phyloP scores from a whole-genome alignment of 2,888 invertebrate species.

The Agrilus cyanescens region DNA sequence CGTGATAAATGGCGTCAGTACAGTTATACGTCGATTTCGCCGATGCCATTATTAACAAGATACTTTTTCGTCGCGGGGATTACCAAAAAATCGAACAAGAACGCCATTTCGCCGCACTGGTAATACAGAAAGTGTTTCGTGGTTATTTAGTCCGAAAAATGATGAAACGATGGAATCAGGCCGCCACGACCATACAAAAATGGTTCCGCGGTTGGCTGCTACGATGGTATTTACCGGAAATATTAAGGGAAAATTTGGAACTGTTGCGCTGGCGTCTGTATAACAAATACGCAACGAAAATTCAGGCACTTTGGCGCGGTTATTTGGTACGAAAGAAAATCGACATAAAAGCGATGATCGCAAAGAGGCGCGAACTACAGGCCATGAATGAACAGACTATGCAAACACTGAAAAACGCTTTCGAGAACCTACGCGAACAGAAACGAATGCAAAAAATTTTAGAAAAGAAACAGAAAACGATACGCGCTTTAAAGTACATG shows the following conservation, averaged over 20 bases:
- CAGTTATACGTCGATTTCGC: constrained; percentile 26
- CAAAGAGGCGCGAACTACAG: no score
- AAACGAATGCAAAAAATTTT: no score
- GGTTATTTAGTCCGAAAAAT: constrained; percentile 23
- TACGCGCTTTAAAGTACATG: no score
- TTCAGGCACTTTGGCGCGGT: constrained; percentile 31
- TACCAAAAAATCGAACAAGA: constrained; percentile 15
- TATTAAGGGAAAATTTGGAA: constrained; percentile 12
- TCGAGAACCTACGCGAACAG: no score
- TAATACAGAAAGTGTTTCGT: constrained; percentile 27
- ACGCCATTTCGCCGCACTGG: constrained; percentile 24
- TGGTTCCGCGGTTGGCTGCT: constrained; percentile 27
- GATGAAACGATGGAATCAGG: constrained; percentile 18
- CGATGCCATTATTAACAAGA: background rate
- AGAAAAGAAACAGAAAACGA: no score
- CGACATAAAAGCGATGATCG: no score
- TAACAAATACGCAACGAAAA: constrained; percentile 25
- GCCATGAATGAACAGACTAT: no score
- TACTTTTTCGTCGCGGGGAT: constrained; percentile 6
- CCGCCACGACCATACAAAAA: constrained; percentile 28
- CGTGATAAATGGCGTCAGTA: constrained; percentile 29
- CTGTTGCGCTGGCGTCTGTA: constrained; percentile 14
- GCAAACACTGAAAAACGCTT: no score
- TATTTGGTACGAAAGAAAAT: constrained; percentile 18
- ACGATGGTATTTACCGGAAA: constrained; percentile 17